These are phyloP conservation scores for Pogonocichla stellata DNA, from an alignment of 2,113 vertebrate species.

Conservation along the genomic window DNA sequence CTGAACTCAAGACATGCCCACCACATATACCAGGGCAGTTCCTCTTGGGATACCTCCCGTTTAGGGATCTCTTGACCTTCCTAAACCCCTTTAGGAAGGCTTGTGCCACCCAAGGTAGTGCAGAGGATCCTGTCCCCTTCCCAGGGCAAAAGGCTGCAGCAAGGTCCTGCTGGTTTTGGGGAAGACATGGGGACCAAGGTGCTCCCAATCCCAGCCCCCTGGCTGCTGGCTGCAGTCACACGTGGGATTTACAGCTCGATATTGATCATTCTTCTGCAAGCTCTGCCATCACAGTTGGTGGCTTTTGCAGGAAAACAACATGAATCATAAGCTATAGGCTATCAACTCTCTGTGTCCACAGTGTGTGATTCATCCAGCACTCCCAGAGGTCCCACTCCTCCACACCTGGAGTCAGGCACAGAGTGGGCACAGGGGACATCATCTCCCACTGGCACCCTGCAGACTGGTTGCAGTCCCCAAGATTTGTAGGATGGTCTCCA, in stretches of 20 bases:
- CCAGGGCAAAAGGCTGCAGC: neutral
- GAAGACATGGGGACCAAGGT: accelerated
- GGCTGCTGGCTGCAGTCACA: neutral
- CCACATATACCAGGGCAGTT: neutral
- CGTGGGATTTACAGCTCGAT: neutral
- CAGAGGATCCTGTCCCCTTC: neutral
- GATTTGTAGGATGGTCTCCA: neutral
- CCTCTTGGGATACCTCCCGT: neutral
- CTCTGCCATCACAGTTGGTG: constrained; percentile 8
- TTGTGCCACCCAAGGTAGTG: neutral
- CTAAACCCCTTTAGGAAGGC: neutral
- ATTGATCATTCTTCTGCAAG: constrained; percentile 32
- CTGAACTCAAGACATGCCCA: neutral
- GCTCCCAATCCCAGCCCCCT: neutral
- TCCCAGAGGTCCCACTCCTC: constrained; percentile 39
- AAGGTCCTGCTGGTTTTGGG: neutral
- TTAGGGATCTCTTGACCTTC: neutral
- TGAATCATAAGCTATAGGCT: constrained; percentile 55
- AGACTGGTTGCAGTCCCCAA: neutral
- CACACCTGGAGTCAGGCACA: neutral
- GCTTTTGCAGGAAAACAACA: constrained; percentile 50
- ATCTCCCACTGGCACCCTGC: neutral
- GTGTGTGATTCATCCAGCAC: constrained; percentile 36
- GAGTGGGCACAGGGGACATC: neutral
- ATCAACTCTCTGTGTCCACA: neutral